Conservation (phyloP, 2,113 vertebrate species). For the Edolisoma coerulescens region DNA sequence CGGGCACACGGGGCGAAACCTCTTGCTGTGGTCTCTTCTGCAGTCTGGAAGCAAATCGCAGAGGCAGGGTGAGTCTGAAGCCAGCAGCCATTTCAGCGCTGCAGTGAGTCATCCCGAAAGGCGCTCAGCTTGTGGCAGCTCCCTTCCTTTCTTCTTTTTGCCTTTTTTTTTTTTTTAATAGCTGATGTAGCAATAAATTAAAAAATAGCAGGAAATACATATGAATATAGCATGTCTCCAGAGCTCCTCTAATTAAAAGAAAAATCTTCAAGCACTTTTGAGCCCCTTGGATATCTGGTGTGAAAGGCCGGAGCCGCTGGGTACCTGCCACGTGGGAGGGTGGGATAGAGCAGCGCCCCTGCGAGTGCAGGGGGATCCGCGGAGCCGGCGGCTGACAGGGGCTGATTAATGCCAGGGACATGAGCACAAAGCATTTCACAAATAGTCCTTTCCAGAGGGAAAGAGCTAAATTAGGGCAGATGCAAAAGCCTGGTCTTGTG, state of each 20-base stretch:
- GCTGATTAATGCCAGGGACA: neutral
- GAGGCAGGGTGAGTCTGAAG: constrained; percentile 44
- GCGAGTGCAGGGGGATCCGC: neutral
- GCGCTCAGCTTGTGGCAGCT: constrained; percentile 36
- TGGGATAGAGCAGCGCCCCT: neutral
- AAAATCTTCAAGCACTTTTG: neutral
- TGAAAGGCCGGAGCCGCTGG: neutral
- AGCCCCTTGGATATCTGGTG: neutral
- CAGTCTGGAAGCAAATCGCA: neutral
- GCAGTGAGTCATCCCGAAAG: constrained; percentile 55
- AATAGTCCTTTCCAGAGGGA: neutral
- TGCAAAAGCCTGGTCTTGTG: neutral
- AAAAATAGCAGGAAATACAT: neutral
- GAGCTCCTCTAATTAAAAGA: constrained; percentile 15
- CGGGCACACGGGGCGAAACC: rapidly evolving
- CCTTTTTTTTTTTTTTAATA: neutral
- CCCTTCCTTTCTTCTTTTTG: constrained; percentile 22
- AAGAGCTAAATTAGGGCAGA: constrained; percentile 30
- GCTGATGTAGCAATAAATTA: constrained; percentile 48
- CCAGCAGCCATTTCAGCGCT: constrained; percentile 50
- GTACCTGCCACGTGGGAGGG: neutral
- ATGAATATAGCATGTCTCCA: neutral
- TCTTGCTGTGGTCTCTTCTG: neutral
- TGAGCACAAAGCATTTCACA: neutral
- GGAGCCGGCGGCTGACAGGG: neutral